Evolutionary conservation across 2,888 invertebrate species (phyloP).

Genomic region (Lordiphosa fenestrarum): DNA sequence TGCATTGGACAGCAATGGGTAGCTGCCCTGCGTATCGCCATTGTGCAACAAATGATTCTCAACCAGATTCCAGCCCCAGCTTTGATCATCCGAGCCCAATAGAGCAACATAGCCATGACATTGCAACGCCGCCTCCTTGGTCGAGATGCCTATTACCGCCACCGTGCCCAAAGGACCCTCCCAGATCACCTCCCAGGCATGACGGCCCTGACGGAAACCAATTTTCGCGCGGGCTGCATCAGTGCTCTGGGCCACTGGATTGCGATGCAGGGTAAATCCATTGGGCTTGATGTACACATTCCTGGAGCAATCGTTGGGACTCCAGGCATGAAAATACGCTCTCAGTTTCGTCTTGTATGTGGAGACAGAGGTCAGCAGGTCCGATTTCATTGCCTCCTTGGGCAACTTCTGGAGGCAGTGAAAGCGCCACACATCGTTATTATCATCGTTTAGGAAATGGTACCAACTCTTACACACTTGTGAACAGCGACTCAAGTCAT

Average conservation of each 20-base stretch:
- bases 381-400: constrained; percentile 90
- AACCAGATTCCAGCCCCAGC: constrained; percentile 99
- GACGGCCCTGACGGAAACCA: constrained; percentile 94
- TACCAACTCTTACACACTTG: constrained; percentile 97
- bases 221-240: constrained; percentile 96
- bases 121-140: constrained; percentile 95
- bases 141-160: constrained; percentile 97
- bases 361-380: constrained; percentile 91
- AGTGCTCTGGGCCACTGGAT: constrained; percentile 99
- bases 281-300: constrained; percentile 98
- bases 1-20: constrained; percentile 96
- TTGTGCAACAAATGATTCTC: constrained; percentile 98
- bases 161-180: constrained; percentile 99
- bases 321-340: constrained; percentile 98
- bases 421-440: constrained; percentile 96
- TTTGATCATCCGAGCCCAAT: constrained; percentile 96
- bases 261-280: constrained; percentile 97
- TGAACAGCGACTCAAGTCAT: constrained; percentile 93
- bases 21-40: constrained; percentile 96
- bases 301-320: constrained; percentile 96
- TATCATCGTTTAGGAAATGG: constrained; percentile 93
- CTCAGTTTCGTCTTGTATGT: constrained; percentile 96
- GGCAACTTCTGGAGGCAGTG: constrained; percentile 93
- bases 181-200: constrained; percentile 99
- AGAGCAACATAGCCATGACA: constrained; percentile 97